A percentile compares a stretch with the other conserved stretches of the same genome.
phyloP scores from a whole-genome alignment of 30 jellyfish, hydroid and myxozoan species.

The Nemopilema nomurai region DNA sequence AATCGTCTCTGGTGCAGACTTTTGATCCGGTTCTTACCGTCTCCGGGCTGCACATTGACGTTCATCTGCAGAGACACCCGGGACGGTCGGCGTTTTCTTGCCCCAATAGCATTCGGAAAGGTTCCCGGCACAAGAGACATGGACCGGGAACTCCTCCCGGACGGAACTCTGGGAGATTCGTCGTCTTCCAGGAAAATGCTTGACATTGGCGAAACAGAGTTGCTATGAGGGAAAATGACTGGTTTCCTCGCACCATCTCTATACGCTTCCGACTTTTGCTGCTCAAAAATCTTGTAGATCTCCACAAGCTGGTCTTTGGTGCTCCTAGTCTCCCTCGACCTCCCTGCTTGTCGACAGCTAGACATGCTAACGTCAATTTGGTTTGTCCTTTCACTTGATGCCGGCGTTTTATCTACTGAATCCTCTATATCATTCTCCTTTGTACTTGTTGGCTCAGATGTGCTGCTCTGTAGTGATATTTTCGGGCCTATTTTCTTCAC shows the following conservation, averaged over 20 bases:
- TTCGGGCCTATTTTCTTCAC: background rate
- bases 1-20: slow-evolving; percentile 12
- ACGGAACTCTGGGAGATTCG: background rate
- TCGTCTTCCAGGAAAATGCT: background rate
- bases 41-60: background rate
- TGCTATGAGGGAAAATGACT: background rate
- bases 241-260: slow-evolving; percentile 40
- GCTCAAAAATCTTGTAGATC: slow-evolving; percentile 24
- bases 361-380: background rate
- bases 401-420: too few relatives aligned
- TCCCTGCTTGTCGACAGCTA: background rate
- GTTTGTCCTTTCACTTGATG: background rate
- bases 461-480: background rate
- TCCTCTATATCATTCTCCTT: too few relatives aligned
- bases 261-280: slow-evolving; percentile 20
- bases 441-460: too few relatives aligned
- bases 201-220: slow-evolving; percentile 1
- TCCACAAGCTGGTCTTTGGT: slow-evolving; percentile 36
- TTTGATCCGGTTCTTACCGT: background rate
- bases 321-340: background rate
- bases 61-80: background rate
- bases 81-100: slow-evolving; percentile 18
- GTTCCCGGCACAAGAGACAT: slow-evolving; percentile 43
- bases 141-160: slow-evolving; percentile 29
- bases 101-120: background rate